phyloP scores from a whole-genome alignment of 2,797 vertebrate genomes.

The Delichon dasypus region DNA sequence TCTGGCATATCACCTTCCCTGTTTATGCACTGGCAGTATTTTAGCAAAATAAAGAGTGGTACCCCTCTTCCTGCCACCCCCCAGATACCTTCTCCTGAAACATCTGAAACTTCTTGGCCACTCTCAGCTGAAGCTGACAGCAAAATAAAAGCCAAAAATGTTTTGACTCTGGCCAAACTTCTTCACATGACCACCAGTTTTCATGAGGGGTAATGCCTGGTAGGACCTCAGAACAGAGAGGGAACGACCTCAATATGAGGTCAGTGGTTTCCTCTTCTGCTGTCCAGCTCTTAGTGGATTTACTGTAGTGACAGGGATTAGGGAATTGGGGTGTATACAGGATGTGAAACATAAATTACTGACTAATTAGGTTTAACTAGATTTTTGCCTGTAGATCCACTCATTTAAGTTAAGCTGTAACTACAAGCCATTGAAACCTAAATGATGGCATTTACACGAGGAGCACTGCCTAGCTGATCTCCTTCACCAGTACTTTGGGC shows the following conservation, averaged over 20 bases:
- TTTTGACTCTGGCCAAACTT: neutral
- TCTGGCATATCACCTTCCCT: neutral
- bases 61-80: neutral
- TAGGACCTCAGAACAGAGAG: neutral
- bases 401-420: neutral
- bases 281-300: neutral
- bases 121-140: neutral
- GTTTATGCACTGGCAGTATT: neutral
- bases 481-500: neutral
- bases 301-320: neutral
- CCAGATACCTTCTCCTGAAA: neutral
- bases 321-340: neutral
- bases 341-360: neutral
- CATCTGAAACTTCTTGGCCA: neutral
- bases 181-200: neutral
- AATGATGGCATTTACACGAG: neutral
- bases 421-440: neutral
- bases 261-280: neutral
- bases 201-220: neutral
- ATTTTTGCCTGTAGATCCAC: neutral
- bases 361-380: neutral
- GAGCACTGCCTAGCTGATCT: neutral
- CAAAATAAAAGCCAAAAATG: neutral
- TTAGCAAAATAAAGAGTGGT: neutral
- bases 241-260: accelerated